Conservation (phyloP, 2,888 invertebrate species). For the Pegoplata infirma region DNA sequence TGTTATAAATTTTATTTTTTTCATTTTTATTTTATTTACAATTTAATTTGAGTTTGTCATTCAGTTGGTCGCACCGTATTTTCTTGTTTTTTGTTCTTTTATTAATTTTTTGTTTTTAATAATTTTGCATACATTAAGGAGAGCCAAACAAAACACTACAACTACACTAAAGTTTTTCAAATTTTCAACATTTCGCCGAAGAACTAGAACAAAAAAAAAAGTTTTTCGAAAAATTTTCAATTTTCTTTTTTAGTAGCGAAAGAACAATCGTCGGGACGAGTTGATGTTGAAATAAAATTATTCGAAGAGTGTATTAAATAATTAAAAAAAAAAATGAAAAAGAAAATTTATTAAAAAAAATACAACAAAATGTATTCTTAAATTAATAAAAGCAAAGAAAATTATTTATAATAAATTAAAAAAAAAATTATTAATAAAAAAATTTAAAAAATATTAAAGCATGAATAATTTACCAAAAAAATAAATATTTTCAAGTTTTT, state of each 20-base stretch:
- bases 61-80: neutral
- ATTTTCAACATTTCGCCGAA: conserved; percentile 40
- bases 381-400: neutral
- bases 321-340: neutral
- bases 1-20: neutral
- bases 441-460: neutral
- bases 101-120: conserved; percentile 9
- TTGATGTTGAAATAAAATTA: conserved; percentile 34
- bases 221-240: conserved; percentile 33
- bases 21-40: too few relatives aligned
- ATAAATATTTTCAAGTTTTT: neutral
- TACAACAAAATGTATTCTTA: neutral
- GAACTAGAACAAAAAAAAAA: conserved; percentile 12
- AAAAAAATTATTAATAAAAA: neutral
- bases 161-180: neutral
- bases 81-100: too few relatives aligned
- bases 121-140: conserved; percentile 61
- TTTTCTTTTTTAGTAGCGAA: conserved; percentile 52
- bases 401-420: neutral
- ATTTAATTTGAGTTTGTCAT: conserved; percentile 39
- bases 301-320: conserved; percentile 20
- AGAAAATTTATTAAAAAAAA: conserved; percentile 4
- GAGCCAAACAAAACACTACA: conserved; percentile 33
- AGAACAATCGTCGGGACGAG: conserved; percentile 55
- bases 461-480: neutral